phyloP scores from a whole-genome alignment of 2,888 invertebrate genomes.

The Polydrusus tereticollis region DNA sequence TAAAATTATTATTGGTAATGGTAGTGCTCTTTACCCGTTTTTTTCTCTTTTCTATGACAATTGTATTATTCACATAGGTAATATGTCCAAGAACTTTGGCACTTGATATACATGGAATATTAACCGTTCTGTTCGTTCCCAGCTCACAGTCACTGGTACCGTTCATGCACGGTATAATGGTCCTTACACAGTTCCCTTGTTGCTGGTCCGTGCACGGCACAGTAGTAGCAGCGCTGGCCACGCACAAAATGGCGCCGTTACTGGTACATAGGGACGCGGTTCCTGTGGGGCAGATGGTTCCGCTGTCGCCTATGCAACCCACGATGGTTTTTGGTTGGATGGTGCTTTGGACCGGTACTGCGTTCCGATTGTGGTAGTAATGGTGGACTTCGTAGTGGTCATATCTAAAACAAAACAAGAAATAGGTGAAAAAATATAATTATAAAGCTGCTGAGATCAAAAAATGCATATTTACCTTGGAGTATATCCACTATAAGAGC shows the following conservation, averaged over 20 bases:
- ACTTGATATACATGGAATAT: constrained; percentile 61
- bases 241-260: constrained; percentile 65
- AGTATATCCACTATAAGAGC: constrained; percentile 52
- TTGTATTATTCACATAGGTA: constrained; percentile 56
- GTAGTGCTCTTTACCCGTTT: constrained; percentile 46
- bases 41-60: too few species aligned
- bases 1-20: constrained; percentile 38
- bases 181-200: constrained; percentile 60
- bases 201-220: constrained; percentile 59
- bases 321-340: constrained; percentile 62
- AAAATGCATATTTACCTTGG: constrained; percentile 57
- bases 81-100: constrained; percentile 58
- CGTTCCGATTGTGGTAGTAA: constrained; percentile 62
- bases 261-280: constrained; percentile 63
- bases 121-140: constrained; percentile 56
- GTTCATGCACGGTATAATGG: constrained; percentile 61
- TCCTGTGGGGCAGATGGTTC: constrained; percentile 61
- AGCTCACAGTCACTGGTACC: constrained; percentile 57
- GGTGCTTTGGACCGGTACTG: constrained; percentile 57
- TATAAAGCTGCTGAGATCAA: too few species aligned
- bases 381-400: constrained; percentile 64
- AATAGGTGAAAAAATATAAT: too few species aligned
- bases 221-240: constrained; percentile 61
- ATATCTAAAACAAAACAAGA: constrained; percentile 52
- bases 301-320: constrained; percentile 61